Base-by-base conservation (phyloP, 2,113 vertebrate species). In the Tachycineta bicolor region DNA sequence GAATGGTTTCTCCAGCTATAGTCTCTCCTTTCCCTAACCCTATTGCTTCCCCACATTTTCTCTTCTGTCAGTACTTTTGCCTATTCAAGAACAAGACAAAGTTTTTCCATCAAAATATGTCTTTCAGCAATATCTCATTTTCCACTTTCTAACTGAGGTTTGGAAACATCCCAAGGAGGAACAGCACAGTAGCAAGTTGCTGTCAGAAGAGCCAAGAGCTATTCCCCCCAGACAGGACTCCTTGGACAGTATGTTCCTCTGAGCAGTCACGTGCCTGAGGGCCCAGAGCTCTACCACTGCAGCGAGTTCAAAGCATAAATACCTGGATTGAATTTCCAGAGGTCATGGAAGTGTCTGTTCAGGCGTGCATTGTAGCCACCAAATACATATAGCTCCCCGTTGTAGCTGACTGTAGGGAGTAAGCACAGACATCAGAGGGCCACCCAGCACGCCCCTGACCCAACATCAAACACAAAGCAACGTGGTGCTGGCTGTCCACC, bases 291-390 rank as follows among this genome's bases (percentile, higher is more conserved):
- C 28, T 18, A 21, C 23, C 52, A 56, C 24, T 68, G 28, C 60
- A 81, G 33, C 7, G 81, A 52, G 33, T 19, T 29, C 44, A 55
- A 93, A 31, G 50, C 25, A 46, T 44, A 77, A 85, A 98, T 98
- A 99, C 99, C 99, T 98, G 99, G 99, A 92, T 98, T 99, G 96
- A 99, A 99, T 97, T 99, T 99, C 99, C 99, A 99, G 63, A 99
- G 99, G 85, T 99, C 99, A 5, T 99, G 99, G 97, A 99, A 99
- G 96, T 99, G 99, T 70, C 99, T 98, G 97, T 99, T 99, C 91
- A 99, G 96, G 58, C 98, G 98, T 31, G 99, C 99, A 7, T 99
- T 99, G 96, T 99, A 99, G 79, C 99, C 99, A 93, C 99, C 99
- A 92, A 99, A 99, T 74, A 99, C 99, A 79, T 99, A 99, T 4